Base-by-base conservation (phyloP, 2,113 vertebrate species). In the Cettia cetti region DNA sequence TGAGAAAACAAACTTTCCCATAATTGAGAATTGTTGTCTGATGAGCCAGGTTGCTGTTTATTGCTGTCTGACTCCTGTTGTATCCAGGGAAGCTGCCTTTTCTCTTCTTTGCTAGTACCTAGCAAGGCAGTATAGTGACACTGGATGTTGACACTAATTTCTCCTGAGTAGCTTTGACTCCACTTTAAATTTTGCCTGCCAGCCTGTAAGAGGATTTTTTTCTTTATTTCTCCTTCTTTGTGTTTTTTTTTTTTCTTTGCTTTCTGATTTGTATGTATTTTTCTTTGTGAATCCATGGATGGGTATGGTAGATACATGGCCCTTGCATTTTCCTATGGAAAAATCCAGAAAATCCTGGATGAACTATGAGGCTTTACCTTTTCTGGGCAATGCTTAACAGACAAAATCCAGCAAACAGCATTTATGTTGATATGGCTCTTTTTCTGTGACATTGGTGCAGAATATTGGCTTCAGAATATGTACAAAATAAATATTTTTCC, bases 1-100 rank as follows among this genome's bases (percentile, higher is more conserved):
- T 75, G 81, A 82, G 84, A 89, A 94, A 88, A 94, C 53, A 61
- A 94, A 85, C 78, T 76, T 82, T 86, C 74, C 37, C 61, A 24
- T 83, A 75, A 57, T 13, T 3, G 4, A 64, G 27, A 82, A 82
- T 54, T 82, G 50, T 79, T 84, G 28, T 84, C 69, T 78, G 76
- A 66, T 74, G 83, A 90, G 71, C 9, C 68, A 59, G 68, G 35
- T 59, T 74, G 18, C 37, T 35, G 39, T 19, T 78, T 86, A 31
- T n/a, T 84, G 56, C 64, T 47, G 22, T 59, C 64, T 93, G 86
- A 70, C 19, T 88, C 75, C 40, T 56, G 15, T 37, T 66, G 59
- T 75, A 23, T 49, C 84, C 69, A 84, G 31, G 33, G 64, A 86
- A 94, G 83, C 26, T 80, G 47, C 27, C 12, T 77, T 66, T 93